Conservation (phyloP, 2,797 vertebrate genomes). For the Anabacerthia variegaticeps region DNA sequence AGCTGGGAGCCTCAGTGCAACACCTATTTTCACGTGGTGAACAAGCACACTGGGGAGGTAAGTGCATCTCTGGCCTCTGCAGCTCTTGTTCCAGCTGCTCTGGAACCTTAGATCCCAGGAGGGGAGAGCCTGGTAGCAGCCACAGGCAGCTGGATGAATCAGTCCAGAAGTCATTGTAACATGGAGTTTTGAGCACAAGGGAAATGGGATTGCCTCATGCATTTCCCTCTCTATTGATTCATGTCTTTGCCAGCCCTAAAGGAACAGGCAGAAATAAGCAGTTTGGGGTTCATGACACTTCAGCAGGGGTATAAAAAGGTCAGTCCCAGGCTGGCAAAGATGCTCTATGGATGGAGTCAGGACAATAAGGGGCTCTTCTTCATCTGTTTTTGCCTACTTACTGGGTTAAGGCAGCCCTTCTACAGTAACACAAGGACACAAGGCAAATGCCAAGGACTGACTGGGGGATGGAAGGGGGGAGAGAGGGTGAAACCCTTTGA, state of each 20-base stretch:
- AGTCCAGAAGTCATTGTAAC: background rate
- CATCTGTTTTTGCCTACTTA: background rate
- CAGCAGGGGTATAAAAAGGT: background rate
- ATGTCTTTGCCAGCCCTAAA: background rate
- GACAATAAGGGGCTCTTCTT: background rate
- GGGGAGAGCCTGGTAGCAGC: background rate
- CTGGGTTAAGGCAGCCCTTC: background rate
- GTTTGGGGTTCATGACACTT: background rate
- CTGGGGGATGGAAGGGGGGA: background rate
- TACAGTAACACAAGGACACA: background rate
- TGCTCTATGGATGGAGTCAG: background rate
- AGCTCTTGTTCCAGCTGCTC: background rate
- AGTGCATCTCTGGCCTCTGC: background rate
- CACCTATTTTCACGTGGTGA: conserved; percentile 85
- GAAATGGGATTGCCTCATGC: background rate
- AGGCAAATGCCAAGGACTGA: background rate
- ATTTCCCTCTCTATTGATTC: background rate
- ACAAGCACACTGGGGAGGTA: conserved; percentile 90
- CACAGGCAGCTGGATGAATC: background rate
- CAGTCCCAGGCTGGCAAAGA: background rate
- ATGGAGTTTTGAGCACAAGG: background rate
- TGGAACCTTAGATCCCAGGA: background rate
- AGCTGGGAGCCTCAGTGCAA: conserved; percentile 89
- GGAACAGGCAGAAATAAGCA: background rate
- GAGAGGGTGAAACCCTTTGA: background rate